Conservation (phyloP, 2,797 vertebrate genomes). For the Leptodactylus fallax region DNA sequence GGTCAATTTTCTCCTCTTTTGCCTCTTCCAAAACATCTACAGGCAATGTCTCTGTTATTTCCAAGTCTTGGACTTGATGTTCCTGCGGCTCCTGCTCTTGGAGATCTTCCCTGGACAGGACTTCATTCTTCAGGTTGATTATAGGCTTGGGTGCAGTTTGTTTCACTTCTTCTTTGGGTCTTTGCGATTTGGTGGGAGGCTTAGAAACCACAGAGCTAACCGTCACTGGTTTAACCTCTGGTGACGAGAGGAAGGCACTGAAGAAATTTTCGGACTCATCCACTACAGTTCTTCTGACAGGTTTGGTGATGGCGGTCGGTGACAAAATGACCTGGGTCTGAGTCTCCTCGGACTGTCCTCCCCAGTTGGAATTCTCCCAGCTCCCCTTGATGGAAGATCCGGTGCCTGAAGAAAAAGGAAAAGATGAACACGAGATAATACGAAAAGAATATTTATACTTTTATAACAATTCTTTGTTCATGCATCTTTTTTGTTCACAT, state of each 20-base stretch:
- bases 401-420: slow-evolving; percentile 74
- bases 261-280: slow-evolving; percentile 98
- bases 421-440: too few relatives aligned
- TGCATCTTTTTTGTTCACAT: too few relatives aligned
- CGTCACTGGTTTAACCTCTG: slow-evolving; percentile 80
- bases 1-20: slow-evolving; percentile 65
- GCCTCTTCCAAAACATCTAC: slow-evolving; percentile 65
- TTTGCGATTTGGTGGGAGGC: slow-evolving; percentile 88
- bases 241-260: slow-evolving; percentile 89
- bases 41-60: slow-evolving; percentile 66
- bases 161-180: slow-evolving; percentile 81
- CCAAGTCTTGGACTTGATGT: slow-evolving; percentile 66
- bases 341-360: slow-evolving; percentile 77
- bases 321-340: slow-evolving; percentile 77
- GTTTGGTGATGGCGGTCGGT: slow-evolving; percentile 94
- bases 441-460: too few relatives aligned
- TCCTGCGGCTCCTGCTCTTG: slow-evolving; percentile 64
- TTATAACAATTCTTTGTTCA: neutral
- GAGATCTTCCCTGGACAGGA: neutral
- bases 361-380: slow-evolving; percentile 95
- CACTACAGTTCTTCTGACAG: slow-evolving; percentile 91
- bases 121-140: slow-evolving; percentile 66
- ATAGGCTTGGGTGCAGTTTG: slow-evolving; percentile 69
- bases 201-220: slow-evolving; percentile 88
- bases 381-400: slow-evolving; percentile 84